Conservation (phyloP, 2,888 invertebrate species). For the Calliopum simillimum region DNA sequence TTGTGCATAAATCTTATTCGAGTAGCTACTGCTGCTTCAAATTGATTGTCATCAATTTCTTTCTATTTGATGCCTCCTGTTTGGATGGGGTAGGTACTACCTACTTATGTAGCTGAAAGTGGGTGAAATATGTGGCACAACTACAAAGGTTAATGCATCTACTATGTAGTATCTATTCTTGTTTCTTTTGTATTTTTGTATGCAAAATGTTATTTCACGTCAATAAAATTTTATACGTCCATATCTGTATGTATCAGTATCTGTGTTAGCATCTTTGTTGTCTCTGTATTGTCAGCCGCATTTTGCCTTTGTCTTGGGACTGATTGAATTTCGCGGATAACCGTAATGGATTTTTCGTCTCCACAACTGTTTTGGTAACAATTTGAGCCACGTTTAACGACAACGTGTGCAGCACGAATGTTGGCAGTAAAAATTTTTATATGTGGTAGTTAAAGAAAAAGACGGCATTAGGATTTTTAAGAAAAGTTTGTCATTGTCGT, state of each 20-base stretch:
- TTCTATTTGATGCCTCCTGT: neutral
- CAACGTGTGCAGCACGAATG: no score
- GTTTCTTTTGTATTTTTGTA: conserved; percentile 31
- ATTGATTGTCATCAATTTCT: conserved; percentile 31
- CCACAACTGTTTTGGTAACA: conserved; percentile 65
- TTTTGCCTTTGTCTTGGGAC: conserved; percentile 49
- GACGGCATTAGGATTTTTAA: no score
- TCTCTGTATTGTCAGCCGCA: neutral
- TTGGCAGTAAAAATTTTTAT: no score
- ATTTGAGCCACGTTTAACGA: conserved; percentile 48
- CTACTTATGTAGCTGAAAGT: neutral
- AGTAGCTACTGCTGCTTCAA: conserved; percentile 28
- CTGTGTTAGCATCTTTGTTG: neutral
- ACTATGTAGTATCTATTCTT: conserved; percentile 4
- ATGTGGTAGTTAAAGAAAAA: no score
- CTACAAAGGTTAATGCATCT: conserved; percentile 11
- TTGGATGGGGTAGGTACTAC: neutral
- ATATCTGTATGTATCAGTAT: neutral
- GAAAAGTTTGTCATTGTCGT: no score
- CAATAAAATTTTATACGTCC: neutral
- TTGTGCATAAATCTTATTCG: conserved; percentile 26
- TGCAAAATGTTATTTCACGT: neutral
- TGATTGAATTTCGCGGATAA: conserved; percentile 66
- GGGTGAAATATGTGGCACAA: neutral
- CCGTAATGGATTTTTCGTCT: conserved; percentile 62